Base-by-base conservation (phyloP, 92 coral and sea anemone genomes). In the Parazoanthus darwini region DNA sequence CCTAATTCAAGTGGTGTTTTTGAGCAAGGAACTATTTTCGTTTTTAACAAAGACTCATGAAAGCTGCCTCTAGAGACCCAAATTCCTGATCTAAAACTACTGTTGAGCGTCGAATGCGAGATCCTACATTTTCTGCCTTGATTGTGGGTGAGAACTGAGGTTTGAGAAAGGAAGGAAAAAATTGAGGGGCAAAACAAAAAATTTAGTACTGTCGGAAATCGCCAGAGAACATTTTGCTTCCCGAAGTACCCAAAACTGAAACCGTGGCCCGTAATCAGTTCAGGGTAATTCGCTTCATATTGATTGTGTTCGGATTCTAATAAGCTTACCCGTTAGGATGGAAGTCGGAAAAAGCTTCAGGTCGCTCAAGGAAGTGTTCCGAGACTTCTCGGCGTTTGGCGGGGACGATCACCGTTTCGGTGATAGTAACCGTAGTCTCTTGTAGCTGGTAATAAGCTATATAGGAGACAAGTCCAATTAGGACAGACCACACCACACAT, bases 281-380 rank as follows among this genome's bases (percentile, higher is more conserved):
- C 10, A 48, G 8, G 51, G 4, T 58, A 58, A 14, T 58, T 58
- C 23, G 66, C 18, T 58, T 58, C 66, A 14, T 14, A 58, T 58
- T 23, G 23, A 58, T 15, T 58, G 23, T 58, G 23, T 58, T 58
- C 22, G 66, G 66, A 58, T 15, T 58, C 23, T 15, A 20, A 58
- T 58, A 10, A 39, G 22, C 82, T 79, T 51, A 79, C 82, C 82
- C 82, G 6, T 22, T 50, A 23, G 82, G 82, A 33, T 79, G 82
- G 66, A 48, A 50, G 39, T 48, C 37, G 7, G 82, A 29, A 8
- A 79, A 1, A 3, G 66, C 39, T 29, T 48, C 33, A 5, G 82
- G 66, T 3, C 22, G 82, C 67, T 79, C 82, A 25, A 79, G 23
- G 25, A 48, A 79, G 39, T 79, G 65, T 23, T 50, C 66, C 5